Percentiles rank a stretch among this genome's conserved stretches.
These are phyloP conservation scores for Cervus canadensis DNA, from an alignment of 2,113 vertebrate species.

Conservation along the genomic window DNA sequence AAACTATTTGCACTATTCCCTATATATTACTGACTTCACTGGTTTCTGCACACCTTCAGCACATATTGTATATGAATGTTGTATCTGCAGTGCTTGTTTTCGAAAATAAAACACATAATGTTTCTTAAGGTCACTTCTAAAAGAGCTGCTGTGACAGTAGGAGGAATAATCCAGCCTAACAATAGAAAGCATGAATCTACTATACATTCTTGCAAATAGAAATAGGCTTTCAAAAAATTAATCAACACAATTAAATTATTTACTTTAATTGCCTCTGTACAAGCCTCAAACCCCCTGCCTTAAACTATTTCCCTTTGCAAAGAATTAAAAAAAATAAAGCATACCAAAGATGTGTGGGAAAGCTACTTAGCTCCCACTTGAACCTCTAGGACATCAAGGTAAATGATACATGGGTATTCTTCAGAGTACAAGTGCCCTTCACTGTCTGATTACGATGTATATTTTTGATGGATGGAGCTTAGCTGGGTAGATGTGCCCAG, in stretches of 20 bases:
- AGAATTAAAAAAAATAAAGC: constrained; percentile 4
- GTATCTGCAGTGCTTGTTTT: constrained; percentile 30
- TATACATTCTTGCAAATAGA: constrained; percentile 7
- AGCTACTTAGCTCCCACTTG: constrained; percentile 15
- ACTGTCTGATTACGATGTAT: neutral
- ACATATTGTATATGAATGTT: constrained; percentile 12
- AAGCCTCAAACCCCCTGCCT: neutral
- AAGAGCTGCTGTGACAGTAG: constrained; percentile 40
- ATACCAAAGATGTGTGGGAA: neutral
- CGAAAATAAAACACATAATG: constrained; percentile 54
- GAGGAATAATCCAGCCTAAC: constrained; percentile 6
- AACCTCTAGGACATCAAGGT: neutral
- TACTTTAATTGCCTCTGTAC: constrained; percentile 37
- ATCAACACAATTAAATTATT: constrained; percentile 42
- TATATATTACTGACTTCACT: neutral
- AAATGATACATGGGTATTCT: neutral
- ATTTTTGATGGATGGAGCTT: constrained; percentile 35
- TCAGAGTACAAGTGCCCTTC: constrained; percentile 36
- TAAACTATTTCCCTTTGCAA: neutral
- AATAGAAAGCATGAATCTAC: neutral
- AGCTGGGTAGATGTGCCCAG: neutral
- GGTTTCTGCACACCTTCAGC: constrained; percentile 26
- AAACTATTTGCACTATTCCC: neutral
- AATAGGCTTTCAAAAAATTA: constrained; percentile 47
- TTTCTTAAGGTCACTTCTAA: constrained; percentile 63